Percentiles rank a stretch among this genome's conserved stretches.
Conservation (phyloP, 1,140 invertebrate genomes). For the Bradysia coprophila region DNA sequence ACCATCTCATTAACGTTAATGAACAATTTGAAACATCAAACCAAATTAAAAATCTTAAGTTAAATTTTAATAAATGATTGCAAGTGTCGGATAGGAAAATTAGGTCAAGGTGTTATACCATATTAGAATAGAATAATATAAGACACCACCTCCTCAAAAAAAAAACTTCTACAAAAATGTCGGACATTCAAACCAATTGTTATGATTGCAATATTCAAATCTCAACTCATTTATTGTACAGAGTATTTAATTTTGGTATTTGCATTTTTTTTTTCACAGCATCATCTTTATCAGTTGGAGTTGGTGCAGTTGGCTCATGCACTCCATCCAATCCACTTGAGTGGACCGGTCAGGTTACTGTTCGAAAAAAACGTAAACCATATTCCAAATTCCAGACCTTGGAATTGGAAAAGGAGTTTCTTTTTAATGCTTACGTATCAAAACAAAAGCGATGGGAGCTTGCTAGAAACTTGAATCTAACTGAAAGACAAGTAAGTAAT, state of each 20-base stretch:
- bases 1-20: no score
- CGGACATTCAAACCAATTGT: not conserved
- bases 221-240: no score
- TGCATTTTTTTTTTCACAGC: constrained; percentile 20
- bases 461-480: constrained; percentile 79
- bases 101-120: no score
- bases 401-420: constrained; percentile 93
- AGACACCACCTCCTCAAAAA: not conserved
- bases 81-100: no score
- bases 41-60: no score
- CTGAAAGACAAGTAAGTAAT: constrained; percentile 84
- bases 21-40: no score
- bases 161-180: not conserved
- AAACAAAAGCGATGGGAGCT: constrained; percentile 96
- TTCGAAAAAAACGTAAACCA: constrained; percentile 92
- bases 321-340: constrained; percentile 63
- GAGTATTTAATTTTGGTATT: not conserved
- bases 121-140: no score
- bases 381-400: constrained; percentile 94
- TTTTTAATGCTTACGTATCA: constrained; percentile 90
- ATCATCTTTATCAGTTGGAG: constrained; percentile 46
- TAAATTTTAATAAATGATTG: no score
- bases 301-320: constrained; percentile 41
- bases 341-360: constrained; percentile 76
- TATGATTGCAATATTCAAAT: not conserved